Percentiles rank a stretch among this genome's conserved stretches.
Conservation (phyloP, 2,888 invertebrate species). For the Andrena praecox region DNA sequence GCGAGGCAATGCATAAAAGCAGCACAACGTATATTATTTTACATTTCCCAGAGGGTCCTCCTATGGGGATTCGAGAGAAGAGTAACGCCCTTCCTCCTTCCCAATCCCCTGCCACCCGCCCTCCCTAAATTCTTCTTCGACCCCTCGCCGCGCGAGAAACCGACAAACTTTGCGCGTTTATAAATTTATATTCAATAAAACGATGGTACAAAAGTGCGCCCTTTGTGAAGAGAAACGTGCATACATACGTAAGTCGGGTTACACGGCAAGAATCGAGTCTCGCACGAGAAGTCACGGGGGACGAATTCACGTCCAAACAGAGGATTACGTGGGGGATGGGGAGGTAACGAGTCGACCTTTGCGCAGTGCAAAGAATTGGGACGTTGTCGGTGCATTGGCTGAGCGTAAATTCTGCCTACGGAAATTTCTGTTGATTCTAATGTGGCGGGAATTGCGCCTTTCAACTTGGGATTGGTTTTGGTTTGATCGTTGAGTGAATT, state of each 20-base stretch:
- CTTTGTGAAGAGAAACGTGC: constrained; percentile 32
- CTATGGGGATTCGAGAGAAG: constrained; percentile 49
- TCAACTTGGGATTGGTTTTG: neutral
- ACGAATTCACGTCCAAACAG: constrained; percentile 26
- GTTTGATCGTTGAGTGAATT: neutral
- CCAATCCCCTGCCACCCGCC: neutral
- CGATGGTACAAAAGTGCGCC: constrained; percentile 6
- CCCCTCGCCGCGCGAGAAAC: neutral
- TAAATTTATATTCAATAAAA: constrained; percentile 57
- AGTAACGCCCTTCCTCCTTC: constrained; percentile 23
- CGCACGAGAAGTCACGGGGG: constrained; percentile 34
- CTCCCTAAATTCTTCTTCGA: constrained; percentile 17
- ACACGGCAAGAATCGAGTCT: constrained; percentile 27
- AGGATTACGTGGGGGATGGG: constrained; percentile 6
- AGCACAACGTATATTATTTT: constrained; percentile 78
- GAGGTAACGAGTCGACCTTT: constrained; percentile 22
- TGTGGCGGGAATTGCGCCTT: neutral
- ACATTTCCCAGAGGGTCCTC: constrained; percentile 75
- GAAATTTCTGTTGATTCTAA: constrained; percentile 11
- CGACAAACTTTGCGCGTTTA: constrained; percentile 31
- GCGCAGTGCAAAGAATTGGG: neutral
- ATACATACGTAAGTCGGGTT: neutral
- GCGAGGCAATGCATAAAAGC: constrained; percentile 68
- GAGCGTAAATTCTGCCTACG: neutral
- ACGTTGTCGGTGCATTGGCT: neutral